Evolutionary conservation across 2,888 invertebrate species (phyloP).

Genomic region (Napeogenes inachia): DNA sequence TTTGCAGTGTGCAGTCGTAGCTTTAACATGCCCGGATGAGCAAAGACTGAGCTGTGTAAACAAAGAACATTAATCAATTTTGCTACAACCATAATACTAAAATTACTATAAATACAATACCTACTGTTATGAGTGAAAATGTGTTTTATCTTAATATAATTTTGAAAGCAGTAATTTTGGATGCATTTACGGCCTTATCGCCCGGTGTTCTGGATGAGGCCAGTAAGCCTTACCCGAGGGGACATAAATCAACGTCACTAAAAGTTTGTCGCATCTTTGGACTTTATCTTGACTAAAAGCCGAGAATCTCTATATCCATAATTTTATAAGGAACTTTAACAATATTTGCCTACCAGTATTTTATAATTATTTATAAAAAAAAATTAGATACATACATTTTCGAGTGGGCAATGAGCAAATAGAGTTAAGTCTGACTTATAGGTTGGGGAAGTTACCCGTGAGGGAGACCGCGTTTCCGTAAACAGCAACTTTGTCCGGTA

Average conservation of each 20-base stretch:
- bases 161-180: neutral
- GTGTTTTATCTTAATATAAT: too few species aligned
- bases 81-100: conserved; percentile 47
- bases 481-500: conserved; percentile 57
- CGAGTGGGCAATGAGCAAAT: neutral
- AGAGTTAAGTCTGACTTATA: conserved; percentile 3
- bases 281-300: neutral
- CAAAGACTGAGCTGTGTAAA: conserved; percentile 58
- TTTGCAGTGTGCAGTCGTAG: conserved; percentile 64
- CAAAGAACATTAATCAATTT: conserved; percentile 74
- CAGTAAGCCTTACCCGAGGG: conserved; percentile 3
- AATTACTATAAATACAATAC: neutral
- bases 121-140: too few species aligned
- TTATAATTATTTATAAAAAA: neutral
- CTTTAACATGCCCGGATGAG: conserved; percentile 63
- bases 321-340: conserved; percentile 1
- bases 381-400: neutral
- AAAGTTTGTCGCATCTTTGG: conserved; percentile 5
- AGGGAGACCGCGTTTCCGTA: conserved; percentile 43
- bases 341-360: neutral
- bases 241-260: conserved; percentile 5
- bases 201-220: neutral
- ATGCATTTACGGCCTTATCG: neutral
- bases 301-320: neutral
- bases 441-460: conserved; percentile 1